These are phyloP conservation scores for Holocentrus rufus DNA, from an alignment of 2,797 vertebrate species.

Conservation along the genomic window DNA sequence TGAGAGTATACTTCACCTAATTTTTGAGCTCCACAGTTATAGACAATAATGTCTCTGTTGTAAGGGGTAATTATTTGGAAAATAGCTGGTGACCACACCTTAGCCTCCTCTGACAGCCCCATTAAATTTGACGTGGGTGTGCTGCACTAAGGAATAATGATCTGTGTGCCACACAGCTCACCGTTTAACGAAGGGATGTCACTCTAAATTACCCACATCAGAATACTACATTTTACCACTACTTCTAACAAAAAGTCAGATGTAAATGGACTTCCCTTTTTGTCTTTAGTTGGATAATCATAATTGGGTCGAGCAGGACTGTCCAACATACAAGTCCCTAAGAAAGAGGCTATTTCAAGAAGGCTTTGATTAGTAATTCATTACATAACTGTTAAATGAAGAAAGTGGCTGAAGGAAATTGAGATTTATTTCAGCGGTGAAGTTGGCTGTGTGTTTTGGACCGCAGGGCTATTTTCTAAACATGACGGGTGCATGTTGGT, in stretches of 20 bases:
- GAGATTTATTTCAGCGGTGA: constrained; percentile 79
- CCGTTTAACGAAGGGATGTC: constrained; percentile 44
- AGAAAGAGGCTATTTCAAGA: constrained; percentile 20
- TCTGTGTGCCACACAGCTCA: constrained; percentile 27
- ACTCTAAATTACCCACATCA: constrained; percentile 17
- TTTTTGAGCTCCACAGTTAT: constrained; percentile 15
- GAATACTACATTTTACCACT: not conserved
- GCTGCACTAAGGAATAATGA: constrained; percentile 56
- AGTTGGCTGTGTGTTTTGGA: constrained; percentile 79
- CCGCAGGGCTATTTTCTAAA: constrained; percentile 77
- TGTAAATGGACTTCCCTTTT: constrained; percentile 3
- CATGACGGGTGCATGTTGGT: constrained; percentile 74
- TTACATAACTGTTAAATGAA: constrained; percentile 73
- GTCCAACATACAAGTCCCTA: not conserved
- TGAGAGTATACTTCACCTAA: constrained; percentile 31
- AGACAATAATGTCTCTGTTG: constrained; percentile 77
- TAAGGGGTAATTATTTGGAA: constrained; percentile 76
- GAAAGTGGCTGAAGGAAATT: constrained; percentile 76
- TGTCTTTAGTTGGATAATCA: not conserved
- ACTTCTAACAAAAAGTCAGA: constrained; percentile 18
- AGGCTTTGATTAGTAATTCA: constrained; percentile 66
- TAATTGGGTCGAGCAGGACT: not conserved
- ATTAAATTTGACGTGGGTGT: constrained; percentile 73
- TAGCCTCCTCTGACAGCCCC: constrained; percentile 72
- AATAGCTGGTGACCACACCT: constrained; percentile 72